phyloP scores from a whole-genome alignment of 2,113 vertebrate species.

The Oenanthe melanoleuca region DNA sequence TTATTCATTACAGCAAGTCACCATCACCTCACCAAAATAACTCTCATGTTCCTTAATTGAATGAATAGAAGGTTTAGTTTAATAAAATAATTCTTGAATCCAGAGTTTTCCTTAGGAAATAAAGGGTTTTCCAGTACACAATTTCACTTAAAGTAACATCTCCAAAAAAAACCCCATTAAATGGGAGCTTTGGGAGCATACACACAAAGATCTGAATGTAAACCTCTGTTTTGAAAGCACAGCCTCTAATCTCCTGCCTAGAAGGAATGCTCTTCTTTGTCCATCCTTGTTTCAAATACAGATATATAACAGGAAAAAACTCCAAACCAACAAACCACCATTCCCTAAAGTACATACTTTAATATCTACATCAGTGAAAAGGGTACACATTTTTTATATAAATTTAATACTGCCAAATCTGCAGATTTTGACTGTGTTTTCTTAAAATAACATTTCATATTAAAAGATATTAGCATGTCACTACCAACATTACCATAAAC shows the following conservation, averaged over 20 bases:
- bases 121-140: not conserved
- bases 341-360: not conserved
- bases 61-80: not conserved
- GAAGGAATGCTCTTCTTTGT: conserved; percentile 56
- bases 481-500: not conserved
- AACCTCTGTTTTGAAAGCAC: conserved; percentile 11
- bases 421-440: not conserved
- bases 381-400: not conserved
- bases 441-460: not conserved
- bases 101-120: not conserved
- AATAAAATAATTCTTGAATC: conserved; percentile 39
- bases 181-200: conserved; percentile 17
- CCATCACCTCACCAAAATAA: not conserved
- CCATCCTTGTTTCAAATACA: not conserved
- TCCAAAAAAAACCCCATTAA: not conserved
- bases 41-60: not conserved
- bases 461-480: not conserved
- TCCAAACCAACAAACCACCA: not conserved
- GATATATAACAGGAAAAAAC: not conserved
- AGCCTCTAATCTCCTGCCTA: conserved; percentile 14
- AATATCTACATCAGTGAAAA: not conserved
- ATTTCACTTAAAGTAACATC: not conserved
- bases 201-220: not conserved
- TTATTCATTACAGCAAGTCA: conserved; percentile 24
- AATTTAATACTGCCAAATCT: not conserved